A percentile compares a stretch with the other conserved stretches of the same genome.
Conservation (phyloP, 2,113 vertebrate species). For the Chloroceryle aenea region DNA sequence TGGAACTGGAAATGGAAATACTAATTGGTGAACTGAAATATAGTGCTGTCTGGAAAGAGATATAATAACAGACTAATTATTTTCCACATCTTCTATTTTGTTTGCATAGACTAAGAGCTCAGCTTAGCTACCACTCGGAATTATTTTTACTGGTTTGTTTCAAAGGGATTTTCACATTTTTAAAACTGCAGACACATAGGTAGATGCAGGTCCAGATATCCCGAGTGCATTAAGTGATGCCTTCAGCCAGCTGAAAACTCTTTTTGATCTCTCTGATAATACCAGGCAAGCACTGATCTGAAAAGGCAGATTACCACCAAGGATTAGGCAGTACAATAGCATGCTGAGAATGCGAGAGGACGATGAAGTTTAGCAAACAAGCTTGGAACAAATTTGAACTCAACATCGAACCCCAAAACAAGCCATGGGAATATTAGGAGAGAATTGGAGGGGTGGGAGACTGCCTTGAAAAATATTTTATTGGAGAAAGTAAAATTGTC, state of each 20-base stretch:
- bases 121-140: background rate
- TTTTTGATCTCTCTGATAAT: slow-evolving; percentile 68
- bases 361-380: slow-evolving; percentile 58
- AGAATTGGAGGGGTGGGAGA: background rate
- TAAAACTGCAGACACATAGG: slow-evolving; percentile 12
- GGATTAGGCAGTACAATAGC: slow-evolving; percentile 67
- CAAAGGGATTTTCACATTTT: slow-evolving; percentile 7
- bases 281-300: slow-evolving; percentile 69
- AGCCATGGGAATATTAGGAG: background rate
- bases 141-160: background rate
- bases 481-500: background rate
- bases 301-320: slow-evolving; percentile 67
- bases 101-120: background rate
- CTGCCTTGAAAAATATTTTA: background rate
- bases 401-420: background rate
- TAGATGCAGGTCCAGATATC: slow-evolving; percentile 39
- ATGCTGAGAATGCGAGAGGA: slow-evolving; percentile 59
- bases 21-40: background rate
- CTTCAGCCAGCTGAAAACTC: slow-evolving; percentile 61
- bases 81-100: background rate
- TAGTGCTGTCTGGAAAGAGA: background rate
- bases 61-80: background rate
- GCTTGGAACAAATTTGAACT: slow-evolving; percentile 34
- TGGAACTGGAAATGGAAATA: background rate
- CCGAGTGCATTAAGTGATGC: slow-evolving; percentile 27